Percentiles rank a stretch among this genome's conserved stretches.
These are phyloP conservation scores for Falco punctatus DNA, from an alignment of 2,113 vertebrate species.

Conservation along the genomic window DNA sequence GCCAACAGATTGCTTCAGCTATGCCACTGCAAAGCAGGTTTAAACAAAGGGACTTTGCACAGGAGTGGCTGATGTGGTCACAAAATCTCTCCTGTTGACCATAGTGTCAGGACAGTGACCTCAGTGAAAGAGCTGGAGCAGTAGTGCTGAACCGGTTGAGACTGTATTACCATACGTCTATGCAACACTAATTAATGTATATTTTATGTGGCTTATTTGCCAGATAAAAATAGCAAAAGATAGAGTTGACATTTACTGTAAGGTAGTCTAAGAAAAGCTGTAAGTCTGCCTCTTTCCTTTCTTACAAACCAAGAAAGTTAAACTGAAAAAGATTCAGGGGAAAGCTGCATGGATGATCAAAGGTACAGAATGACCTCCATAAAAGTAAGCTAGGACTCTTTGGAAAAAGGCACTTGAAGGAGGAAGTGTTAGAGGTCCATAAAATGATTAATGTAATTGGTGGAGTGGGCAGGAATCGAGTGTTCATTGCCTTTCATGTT, in stretches of 20 bases:
- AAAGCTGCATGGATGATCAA: background rate
- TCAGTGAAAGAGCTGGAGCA: background rate
- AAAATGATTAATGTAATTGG: background rate
- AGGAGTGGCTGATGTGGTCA: background rate
- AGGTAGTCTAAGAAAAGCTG: background rate
- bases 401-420: background rate
- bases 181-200: background rate
- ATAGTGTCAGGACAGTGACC: background rate
- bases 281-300: background rate
- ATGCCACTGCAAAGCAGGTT: background rate
- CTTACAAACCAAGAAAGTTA: background rate
- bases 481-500: background rate
- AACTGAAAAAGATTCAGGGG: background rate
- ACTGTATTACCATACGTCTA: background rate
- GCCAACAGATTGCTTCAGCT: background rate
- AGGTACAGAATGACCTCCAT: background rate
- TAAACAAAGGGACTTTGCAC: background rate
- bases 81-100: background rate
- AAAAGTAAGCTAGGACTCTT: background rate
- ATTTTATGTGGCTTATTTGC: background rate
- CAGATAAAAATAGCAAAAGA: background rate
- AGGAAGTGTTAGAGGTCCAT: background rate
- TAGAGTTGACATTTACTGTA: background rate
- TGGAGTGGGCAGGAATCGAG: background rate
- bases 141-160: background rate